Evolutionary conservation across 2,113 vertebrate species (phyloP), one percentile per base, ranked within the genome.

Genomic region (Pteronura brasiliensis): DNA sequence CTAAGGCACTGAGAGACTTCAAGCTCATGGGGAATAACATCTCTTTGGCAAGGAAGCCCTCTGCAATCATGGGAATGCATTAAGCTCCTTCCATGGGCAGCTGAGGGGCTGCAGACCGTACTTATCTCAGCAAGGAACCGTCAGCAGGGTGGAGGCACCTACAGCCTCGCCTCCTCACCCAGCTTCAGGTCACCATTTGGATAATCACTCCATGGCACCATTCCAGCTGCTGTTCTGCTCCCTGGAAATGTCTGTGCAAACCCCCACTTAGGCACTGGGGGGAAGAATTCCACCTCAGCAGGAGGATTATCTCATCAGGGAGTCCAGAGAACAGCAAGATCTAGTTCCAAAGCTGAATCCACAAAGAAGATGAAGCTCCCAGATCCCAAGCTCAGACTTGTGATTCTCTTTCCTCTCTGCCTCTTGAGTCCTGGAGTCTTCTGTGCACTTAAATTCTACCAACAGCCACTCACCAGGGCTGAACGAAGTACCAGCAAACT

Each of bases 281-380:
- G 18, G 20, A 18, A 14, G 44, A 14, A 29, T 7, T 83, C 31
- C 17, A 42, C 81, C 17, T 85, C 65, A 47, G 34, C 59, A 36
- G 23, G 31, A 47, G 29, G 57, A 21, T 59, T 0, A 0, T 6
- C 4, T 52, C 29, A 3, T 4, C 0, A 3, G 42, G 6, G 21
- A 18, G 20, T 21, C 18, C 49, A 69, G 36, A 63, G 20, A 20
- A 61, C 9, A 71, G 31, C 18, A 15, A 72, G 7, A 31, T 44
- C 39, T 3, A 1, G n/a, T 4, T n/a, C 61, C 39, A 76, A 34
- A 63, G 29, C 14, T 52, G 42, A 88, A 27, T 15, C 52, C 52
- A 34, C 6, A 3, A 1, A 15, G 36, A 63, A 44, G 12, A 4
- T 7, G 29, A 49, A 44, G 18, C 11, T 27, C 12, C 61, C 20